Evolutionary conservation across 2,888 invertebrate species (phyloP).

Genomic region (Rhodophaea formosa): DNA sequence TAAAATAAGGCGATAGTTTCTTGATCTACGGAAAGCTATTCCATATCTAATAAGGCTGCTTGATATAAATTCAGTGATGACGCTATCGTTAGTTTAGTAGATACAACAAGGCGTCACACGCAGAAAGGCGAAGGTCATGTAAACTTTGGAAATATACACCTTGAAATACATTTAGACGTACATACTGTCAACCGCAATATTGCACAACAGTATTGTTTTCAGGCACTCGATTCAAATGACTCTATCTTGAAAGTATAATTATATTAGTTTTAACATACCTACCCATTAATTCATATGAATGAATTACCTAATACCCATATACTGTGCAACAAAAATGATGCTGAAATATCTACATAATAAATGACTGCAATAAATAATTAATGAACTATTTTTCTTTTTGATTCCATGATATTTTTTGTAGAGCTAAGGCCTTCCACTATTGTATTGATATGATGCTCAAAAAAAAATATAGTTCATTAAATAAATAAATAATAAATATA

Average conservation of each 20-base stretch:
- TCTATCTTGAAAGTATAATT: not conserved
- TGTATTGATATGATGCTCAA: no score
- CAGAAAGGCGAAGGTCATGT: constrained; percentile 58
- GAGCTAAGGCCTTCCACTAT: no score
- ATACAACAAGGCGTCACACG: constrained; percentile 41
- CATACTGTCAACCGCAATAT: constrained; percentile 28
- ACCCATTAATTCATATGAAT: no score
- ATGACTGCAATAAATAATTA: no score
- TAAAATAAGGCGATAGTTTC: not conserved
- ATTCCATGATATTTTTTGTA: no score
- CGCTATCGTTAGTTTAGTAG: constrained; percentile 39
- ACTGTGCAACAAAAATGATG: no score
- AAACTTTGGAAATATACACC: constrained; percentile 51
- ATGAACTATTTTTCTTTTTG: no score
- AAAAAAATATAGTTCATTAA: no score
- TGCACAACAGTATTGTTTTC: constrained; percentile 30
- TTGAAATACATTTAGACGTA: constrained; percentile 42
- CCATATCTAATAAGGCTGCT: not conserved
- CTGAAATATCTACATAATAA: no score
- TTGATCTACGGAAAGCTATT: not conserved
- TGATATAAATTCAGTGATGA: constrained; percentile 35
- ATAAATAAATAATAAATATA: no score
- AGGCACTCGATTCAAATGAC: constrained; percentile 11
- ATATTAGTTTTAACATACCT: no score
- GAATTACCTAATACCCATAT: no score